Base-by-base conservation (phyloP, 2,888 invertebrate genomes). In the Matsumyia berberina region DNA sequence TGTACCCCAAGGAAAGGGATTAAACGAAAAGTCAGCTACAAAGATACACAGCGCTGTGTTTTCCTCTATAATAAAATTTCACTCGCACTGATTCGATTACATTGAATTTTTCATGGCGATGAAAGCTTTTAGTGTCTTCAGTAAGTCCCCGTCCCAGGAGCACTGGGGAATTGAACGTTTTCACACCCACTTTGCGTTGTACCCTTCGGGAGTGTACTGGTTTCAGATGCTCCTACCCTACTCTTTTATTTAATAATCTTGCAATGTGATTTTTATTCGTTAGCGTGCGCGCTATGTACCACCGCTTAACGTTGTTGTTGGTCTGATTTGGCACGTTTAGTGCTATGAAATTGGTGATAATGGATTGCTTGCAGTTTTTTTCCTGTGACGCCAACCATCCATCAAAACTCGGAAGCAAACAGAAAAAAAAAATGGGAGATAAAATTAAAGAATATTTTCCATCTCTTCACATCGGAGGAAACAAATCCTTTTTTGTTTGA, bases 21-120 rank as follows among this genome's bases (percentile, higher is more conserved):
- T 46, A 64, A 37, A 42, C 17, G 12, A 46, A 17, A 44, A 74
- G 9, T 31, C n/a, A 55, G 11, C 17, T 42, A 1, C 24, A 60
- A 55, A 17, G 39, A 62, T 44, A 31, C 15, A 72, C 51, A 35
- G 62, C 37, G 76, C 49, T 70, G 69, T 51, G 49, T 76, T 76
- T 77, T 81, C 35, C 39, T 51, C 70, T 76, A 70, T 77, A 81
- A 77, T 69, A 57, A 76, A 81, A 70, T 81, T 81, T 70, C 42
- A 42, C 17, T 57, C 42, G 49, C 49, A 37, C 39, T 69, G 57
- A 81, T 64, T 76, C 64, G 64, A 76, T 81, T 70, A 70, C 19
- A 39, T 57, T 69, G 64, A 51, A 67, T 74, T 62, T 70, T 81
- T 77, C 62, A 62, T 51, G 35, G 35, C 51, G 49, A 57, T 57